A percentile compares a stretch with the other conserved stretches of the same genome.
These are phyloP conservation scores for Daubentonia madagascariensis DNA, from an alignment of 2,113 vertebrate species.

Conservation along the genomic window DNA sequence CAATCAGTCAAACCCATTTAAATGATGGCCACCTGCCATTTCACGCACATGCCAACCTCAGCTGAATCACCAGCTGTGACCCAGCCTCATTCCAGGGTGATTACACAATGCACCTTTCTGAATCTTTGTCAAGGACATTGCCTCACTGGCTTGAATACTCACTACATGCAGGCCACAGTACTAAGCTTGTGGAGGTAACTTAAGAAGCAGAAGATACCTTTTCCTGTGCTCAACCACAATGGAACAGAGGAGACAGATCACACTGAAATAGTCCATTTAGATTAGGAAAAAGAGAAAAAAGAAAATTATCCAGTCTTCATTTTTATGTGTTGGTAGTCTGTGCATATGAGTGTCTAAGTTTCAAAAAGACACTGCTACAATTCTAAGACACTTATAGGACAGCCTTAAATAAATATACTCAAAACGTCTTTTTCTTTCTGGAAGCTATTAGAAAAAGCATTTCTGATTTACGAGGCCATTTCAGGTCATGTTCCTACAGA, in stretches of 20 bases:
- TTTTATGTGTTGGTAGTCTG: not conserved
- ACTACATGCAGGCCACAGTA: not conserved
- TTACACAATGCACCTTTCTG: not conserved
- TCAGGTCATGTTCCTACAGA: not conserved
- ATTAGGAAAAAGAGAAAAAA: not conserved
- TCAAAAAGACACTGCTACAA: not conserved
- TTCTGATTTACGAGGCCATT: conserved; percentile 49
- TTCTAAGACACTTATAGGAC: not conserved
- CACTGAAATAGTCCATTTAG: not conserved
- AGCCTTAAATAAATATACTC: not conserved
- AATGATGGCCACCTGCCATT: not conserved
- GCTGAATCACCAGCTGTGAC: not conserved
- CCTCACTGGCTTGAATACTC: not conserved
- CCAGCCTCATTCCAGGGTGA: not conserved
- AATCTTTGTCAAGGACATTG: not conserved
- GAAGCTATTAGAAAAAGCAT: not conserved
- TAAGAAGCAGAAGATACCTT: not conserved
- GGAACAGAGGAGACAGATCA: not conserved
- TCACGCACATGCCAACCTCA: not conserved
- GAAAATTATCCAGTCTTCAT: not conserved
- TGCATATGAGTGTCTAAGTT: not conserved
- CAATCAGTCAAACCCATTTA: conserved; percentile 6
- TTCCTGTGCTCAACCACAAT: not conserved
- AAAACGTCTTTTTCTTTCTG: not conserved
- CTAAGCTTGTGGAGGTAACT: not conserved